phyloP scores from a whole-genome alignment of 2,888 invertebrate genomes.

The Diadromus collaris region DNA sequence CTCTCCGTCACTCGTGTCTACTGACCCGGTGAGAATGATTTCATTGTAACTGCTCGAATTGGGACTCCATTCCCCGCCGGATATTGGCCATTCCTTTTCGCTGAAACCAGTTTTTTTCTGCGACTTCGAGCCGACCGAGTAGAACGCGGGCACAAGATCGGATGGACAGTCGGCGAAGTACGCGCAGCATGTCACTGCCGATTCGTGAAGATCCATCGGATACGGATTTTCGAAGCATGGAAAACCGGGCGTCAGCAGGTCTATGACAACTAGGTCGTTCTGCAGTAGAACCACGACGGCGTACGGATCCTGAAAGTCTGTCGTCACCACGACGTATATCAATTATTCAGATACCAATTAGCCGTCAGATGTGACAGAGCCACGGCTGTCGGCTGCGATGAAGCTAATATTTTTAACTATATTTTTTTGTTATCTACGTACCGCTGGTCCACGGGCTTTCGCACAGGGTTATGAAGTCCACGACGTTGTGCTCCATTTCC shows the following conservation, averaged over 20 bases:
- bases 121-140: slow-evolving; percentile 91
- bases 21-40: slow-evolving; percentile 98
- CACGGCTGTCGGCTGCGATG: not conserved
- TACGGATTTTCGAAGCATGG: slow-evolving; percentile 99
- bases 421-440: slow-evolving; percentile 78
- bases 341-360: slow-evolving; percentile 1
- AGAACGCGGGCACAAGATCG: slow-evolving; percentile 98
- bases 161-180: slow-evolving; percentile 99
- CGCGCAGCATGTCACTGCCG: slow-evolving; percentile 97
- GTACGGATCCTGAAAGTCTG: slow-evolving; percentile 98
- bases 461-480: slow-evolving; percentile 98
- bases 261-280: slow-evolving; percentile 99
- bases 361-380: not conserved
- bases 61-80: slow-evolving; percentile 98
- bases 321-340: slow-evolving; percentile 68
- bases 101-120: slow-evolving; percentile 92
- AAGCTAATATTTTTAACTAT: not conserved
- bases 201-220: slow-evolving; percentile 99
- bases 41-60: slow-evolving; percentile 98
- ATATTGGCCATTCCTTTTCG: slow-evolving; percentile 97
- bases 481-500: slow-evolving; percentile 99
- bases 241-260: slow-evolving; percentile 96
- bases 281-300: slow-evolving; percentile 98
- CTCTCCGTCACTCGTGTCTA: slow-evolving; percentile 45
- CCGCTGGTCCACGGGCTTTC: slow-evolving; percentile 97